A percentile compares a stretch with the other conserved stretches of the same genome.
Evolutionary conservation across 2,113 vertebrate genomes (phyloP).

Genomic region (Dasypus novemcinctus): DNA sequence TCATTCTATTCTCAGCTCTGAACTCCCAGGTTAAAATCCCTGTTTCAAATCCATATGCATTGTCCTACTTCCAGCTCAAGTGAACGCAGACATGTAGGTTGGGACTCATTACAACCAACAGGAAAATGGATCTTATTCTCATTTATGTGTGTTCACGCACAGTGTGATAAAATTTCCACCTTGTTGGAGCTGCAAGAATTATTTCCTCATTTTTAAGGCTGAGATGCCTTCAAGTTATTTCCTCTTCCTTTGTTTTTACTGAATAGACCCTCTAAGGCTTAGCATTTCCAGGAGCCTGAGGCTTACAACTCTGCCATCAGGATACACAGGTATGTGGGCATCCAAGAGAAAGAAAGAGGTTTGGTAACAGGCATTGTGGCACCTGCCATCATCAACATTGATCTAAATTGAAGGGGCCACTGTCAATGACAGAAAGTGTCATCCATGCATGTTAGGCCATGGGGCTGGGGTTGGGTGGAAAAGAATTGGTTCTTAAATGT

Average conservation of each 20-base stretch:
- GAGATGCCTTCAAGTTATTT: background rate
- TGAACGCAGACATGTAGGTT: background rate
- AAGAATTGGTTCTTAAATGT: background rate
- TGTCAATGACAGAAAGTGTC: background rate
- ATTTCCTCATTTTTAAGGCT: background rate
- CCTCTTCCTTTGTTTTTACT: constrained; percentile 20
- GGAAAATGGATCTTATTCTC: background rate
- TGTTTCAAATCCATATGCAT: background rate
- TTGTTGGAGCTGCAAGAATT: background rate
- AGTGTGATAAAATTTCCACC: constrained; percentile 29
- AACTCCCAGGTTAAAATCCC: background rate
- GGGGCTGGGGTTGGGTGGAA: background rate
- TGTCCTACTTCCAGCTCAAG: background rate
- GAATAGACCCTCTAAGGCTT: background rate
- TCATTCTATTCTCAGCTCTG: background rate
- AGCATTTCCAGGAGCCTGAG: background rate
- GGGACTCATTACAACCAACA: background rate
- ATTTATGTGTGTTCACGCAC: background rate
- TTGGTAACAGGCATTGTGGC: background rate
- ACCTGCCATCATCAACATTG: background rate
- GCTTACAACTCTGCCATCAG: background rate
- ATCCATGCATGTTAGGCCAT: background rate
- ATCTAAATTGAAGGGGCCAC: background rate
- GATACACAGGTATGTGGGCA: background rate
- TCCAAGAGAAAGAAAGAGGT: background rate